Percentiles rank a stretch among this genome's conserved stretches.
These are phyloP conservation scores for Agelaius phoeniceus DNA, from an alignment of 2,113 vertebrate genomes.

Conservation along the genomic window DNA sequence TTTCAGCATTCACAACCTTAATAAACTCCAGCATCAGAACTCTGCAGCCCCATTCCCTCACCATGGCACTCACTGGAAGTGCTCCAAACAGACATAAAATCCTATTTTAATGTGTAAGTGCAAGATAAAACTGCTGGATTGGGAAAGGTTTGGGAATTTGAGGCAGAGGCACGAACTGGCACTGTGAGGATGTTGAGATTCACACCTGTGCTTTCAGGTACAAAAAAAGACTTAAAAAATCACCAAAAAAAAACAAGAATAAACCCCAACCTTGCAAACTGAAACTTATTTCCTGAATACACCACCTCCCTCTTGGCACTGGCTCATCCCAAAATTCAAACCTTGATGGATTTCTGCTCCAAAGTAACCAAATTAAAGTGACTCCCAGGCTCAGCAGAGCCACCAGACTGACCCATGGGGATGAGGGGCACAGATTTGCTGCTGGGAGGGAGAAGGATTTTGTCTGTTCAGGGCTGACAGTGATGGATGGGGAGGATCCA, in stretches of 20 bases:
- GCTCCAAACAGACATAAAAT: neutral
- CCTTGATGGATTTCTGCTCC: neutral
- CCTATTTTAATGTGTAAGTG: neutral
- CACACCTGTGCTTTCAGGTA: neutral
- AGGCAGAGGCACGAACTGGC: neutral
- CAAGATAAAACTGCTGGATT: neutral
- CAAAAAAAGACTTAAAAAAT: neutral
- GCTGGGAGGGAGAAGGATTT: slow-evolving; percentile 9
- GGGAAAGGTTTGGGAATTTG: neutral
- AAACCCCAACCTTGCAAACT: neutral
- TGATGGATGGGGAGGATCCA: slow-evolving; percentile 65
- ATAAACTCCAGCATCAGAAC: neutral
- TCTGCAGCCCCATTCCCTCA: neutral
- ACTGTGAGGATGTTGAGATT: neutral
- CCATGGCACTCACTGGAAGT: neutral
- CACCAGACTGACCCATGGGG: neutral
- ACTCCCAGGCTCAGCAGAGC: neutral
- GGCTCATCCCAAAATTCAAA: neutral
- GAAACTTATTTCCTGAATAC: neutral
- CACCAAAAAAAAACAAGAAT: neutral
- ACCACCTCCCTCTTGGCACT: accelerated
- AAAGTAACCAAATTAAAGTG: neutral
- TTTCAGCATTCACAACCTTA: neutral
- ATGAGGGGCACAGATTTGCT: neutral
- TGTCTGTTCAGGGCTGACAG: slow-evolving; percentile 49